These are phyloP conservation scores for Drosophila limbata DNA, from an alignment of 2,888 invertebrate species.

Conservation along the genomic window DNA sequence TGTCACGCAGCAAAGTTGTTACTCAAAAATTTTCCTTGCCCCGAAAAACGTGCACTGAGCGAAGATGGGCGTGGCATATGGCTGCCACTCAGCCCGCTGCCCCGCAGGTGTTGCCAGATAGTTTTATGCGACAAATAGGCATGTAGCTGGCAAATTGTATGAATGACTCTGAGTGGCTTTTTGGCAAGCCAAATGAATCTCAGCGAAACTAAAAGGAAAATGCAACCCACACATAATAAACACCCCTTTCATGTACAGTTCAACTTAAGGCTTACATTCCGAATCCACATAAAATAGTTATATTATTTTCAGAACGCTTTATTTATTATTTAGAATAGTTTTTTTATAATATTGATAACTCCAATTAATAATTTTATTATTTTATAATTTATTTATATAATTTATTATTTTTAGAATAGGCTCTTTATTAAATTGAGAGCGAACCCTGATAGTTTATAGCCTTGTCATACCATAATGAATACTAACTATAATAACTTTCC, in stretches of 20 bases:
- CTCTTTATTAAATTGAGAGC: too few relatives aligned
- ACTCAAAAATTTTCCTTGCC: conserved; percentile 27
- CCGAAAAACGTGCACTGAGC: conserved; percentile 12
- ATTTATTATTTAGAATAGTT: too few relatives aligned
- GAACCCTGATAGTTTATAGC: not conserved
- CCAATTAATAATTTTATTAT: too few relatives aligned
- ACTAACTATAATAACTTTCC: conserved; percentile 12
- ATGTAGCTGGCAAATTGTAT: conserved; percentile 15
- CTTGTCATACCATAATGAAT: conserved; percentile 1
- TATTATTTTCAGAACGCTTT: too few relatives aligned
- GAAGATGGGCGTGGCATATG: conserved; percentile 26
- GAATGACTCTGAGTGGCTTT: conserved; percentile 1
- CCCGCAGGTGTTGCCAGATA: conserved; percentile 19
- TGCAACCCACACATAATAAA: conserved; percentile 1
- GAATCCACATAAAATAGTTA: not conserved
- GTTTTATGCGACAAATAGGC: conserved; percentile 20
- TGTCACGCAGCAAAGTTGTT: conserved; percentile 41
- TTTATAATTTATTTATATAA: too few relatives aligned
- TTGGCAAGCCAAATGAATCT: conserved; percentile 13
- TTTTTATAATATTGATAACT: too few relatives aligned
- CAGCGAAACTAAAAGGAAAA: conserved; percentile 3
- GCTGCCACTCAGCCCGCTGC: not conserved
- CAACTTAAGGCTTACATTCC: not conserved
- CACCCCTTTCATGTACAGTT: not conserved
- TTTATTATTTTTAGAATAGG: too few relatives aligned